A percentile compares a stretch with the other conserved stretches of the same genome.
Evolutionary conservation across 2,797 vertebrate genomes (phyloP).

Genomic region (Synaphobranchus kaupii): DNA sequence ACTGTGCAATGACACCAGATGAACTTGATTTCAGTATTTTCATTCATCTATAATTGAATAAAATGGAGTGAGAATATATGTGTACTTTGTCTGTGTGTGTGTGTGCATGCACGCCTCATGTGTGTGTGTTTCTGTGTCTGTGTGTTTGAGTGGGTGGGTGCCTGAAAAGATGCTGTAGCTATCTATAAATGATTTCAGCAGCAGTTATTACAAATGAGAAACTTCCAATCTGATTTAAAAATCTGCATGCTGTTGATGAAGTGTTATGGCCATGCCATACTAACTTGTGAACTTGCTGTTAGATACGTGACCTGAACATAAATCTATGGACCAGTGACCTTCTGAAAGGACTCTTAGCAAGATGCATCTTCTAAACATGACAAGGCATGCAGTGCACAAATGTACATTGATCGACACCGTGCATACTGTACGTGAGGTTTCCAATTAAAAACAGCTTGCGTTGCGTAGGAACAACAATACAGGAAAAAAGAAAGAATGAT

Average conservation of each 20-base stretch:
- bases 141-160: not conserved
- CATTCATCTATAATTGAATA: conserved; percentile 10
- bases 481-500: not conserved
- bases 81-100: not conserved
- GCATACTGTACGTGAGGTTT: not conserved
- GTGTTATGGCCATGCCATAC: not conserved
- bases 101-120: too few relatives aligned
- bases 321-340: not conserved
- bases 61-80: not conserved
- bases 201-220: not conserved
- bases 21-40: conserved; percentile 2
- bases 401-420: not conserved
- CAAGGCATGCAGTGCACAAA: not conserved
- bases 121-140: not conserved
- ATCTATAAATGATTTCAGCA: not conserved
- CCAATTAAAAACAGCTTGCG: not conserved
- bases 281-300: not conserved
- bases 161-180: not conserved
- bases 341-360: not conserved
- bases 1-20: not conserved
- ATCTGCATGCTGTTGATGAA: not conserved
- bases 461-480: not conserved
- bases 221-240: not conserved
- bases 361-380: not conserved
- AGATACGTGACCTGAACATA: not conserved